Percentiles rank a stretch among this genome's conserved stretches.
phyloP scores from a whole-genome alignment of 2,113 vertebrate species.

The Hippocampus mohnikei region DNA sequence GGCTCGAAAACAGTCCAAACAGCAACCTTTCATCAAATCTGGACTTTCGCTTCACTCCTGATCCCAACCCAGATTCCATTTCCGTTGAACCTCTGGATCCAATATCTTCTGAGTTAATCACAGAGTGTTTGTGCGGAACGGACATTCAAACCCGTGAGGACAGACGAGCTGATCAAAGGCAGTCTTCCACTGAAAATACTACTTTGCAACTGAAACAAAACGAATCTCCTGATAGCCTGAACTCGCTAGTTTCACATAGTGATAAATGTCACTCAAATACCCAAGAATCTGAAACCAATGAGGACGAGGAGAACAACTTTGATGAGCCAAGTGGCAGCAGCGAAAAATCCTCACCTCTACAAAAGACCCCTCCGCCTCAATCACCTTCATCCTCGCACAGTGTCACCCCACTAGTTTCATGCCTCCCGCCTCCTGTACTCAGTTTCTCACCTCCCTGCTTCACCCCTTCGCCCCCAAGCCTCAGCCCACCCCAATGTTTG shows the following conservation, averaged over 20 bases:
- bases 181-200: conserved; percentile 18
- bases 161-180: conserved; percentile 21
- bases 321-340: conserved; percentile 15
- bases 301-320: conserved; percentile 26
- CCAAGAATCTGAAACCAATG: conserved; percentile 30
- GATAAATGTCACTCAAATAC: conserved; percentile 13
- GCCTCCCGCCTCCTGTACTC: conserved; percentile 44
- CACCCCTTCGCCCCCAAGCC: conserved; percentile 41
- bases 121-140: conserved; percentile 19
- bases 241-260: conserved; percentile 5
- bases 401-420: conserved; percentile 32
- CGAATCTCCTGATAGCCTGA: conserved; percentile 26
- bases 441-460: conserved; percentile 55
- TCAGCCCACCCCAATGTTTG: conserved; percentile 57
- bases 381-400: conserved; percentile 23
- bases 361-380: conserved; percentile 19
- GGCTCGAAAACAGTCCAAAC: conserved; percentile 17
- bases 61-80: conserved; percentile 21
- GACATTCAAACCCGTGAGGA: conserved; percentile 17
- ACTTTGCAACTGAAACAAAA: conserved; percentile 17
- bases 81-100: conserved; percentile 41
- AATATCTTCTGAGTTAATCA: conserved; percentile 11
- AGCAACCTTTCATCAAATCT: conserved; percentile 13
- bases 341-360: neutral
- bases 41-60: conserved; percentile 25